Base-by-base conservation (phyloP, 92 coral and sea anemone species). In the Porites cylindrica region DNA sequence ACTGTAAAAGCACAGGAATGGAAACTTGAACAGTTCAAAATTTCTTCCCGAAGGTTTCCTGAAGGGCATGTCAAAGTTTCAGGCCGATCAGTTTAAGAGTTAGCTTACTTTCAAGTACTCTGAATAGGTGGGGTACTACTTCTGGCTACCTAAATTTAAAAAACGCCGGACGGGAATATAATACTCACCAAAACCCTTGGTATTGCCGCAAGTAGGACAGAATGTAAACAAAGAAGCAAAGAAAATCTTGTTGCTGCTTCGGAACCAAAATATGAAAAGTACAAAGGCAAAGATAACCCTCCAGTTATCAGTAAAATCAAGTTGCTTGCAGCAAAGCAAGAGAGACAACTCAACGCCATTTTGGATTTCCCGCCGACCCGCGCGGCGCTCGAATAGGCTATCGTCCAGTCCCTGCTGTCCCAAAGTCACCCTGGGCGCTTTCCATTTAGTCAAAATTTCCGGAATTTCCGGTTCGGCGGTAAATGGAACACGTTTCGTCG, bases 221-320 rank as follows among this genome's bases (percentile, higher is more conserved):
- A 85, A 88, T 94, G 98, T 16, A 94, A 68, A 70, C 95, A 92
- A 2, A 94, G 93, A 74, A 94, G 88, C 77, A 94, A 80, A 6
- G 98, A 94, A 85, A 94, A 88, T 67, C 98, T 83, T 17, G 89
- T 79, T 10, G 98, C 96, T 58, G 96, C 98, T 75, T 94, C 98
- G 53, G 98, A 86, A 56, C 98, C 98, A 74, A 83, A 93, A 77
- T 84, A 94, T 5, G 95, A 91, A 74, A 94, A 90, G 62, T 94
- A 94, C 72, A 91, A 67, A 51, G 95, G 98, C 74, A 94, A 54
- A 23, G 91, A 72, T 63, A 85, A 51, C 1, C 84, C 84, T n/a
- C 88, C 92, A 51, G 86, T 76, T 74, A 85, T 54, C 62, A 78
- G 72, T 43, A 92, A 17, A 85, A 92, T 81, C 67, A 75, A 83